Evolutionary conservation across 2,113 vertebrate genomes (phyloP).

Genomic region (Neoarius graeffei): DNA sequence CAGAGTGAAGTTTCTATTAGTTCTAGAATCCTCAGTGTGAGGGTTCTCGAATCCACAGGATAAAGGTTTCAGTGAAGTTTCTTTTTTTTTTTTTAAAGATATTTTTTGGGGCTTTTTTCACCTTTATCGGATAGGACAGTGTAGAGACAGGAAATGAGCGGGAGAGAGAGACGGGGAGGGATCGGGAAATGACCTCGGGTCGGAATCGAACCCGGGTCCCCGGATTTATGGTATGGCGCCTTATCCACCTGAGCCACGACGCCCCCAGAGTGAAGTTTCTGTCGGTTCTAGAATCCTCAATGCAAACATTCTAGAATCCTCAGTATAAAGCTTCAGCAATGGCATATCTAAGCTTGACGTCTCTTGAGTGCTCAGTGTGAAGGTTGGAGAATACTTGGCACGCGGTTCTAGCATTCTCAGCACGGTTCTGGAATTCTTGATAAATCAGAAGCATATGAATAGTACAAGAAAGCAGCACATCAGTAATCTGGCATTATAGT

Average conservation of each 20-base stretch:
- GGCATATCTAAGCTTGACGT: too few relatives aligned
- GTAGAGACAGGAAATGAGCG: too few relatives aligned
- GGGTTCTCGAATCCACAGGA: neutral
- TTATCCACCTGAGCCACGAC: too few relatives aligned
- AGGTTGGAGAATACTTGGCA: neutral
- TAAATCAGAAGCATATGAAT: neutral
- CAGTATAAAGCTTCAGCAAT: neutral
- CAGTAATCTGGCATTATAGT: neutral
- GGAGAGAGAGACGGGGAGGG: too few relatives aligned
- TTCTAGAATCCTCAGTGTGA: neutral
- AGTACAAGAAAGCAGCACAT: neutral
- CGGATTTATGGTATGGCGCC: too few relatives aligned
- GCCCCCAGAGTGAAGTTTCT: neutral
- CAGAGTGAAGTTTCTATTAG: neutral
- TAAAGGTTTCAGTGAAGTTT: neutral
- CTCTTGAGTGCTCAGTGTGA: neutral
- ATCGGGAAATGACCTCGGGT: too few relatives aligned
- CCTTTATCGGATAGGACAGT: too few relatives aligned
- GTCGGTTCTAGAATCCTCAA: neutral
- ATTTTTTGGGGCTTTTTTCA: too few relatives aligned
- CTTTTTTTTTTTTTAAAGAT: too few relatives aligned
- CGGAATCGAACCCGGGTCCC: too few relatives aligned
- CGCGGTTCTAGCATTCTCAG: neutral
- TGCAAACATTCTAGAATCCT: neutral
- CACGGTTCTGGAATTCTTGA: too few relatives aligned